Evolutionary conservation across 2,797 vertebrate species (phyloP).

Genomic region (Chaetodon trifasciatus): DNA sequence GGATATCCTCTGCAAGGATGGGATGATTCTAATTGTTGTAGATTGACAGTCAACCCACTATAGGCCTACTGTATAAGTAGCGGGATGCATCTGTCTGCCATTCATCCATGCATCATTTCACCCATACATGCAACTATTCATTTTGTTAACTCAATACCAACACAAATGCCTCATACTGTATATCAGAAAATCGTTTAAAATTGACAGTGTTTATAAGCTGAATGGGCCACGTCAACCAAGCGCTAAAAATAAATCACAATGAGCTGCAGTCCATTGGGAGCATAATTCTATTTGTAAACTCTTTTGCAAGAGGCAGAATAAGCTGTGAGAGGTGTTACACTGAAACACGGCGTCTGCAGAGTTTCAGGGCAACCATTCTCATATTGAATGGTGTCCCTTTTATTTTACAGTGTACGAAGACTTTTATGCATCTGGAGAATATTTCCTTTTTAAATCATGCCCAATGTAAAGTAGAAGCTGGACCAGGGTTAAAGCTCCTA

Average conservation of each 20-base stretch:
- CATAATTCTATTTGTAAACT: constrained; percentile 48
- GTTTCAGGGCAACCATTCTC: neutral
- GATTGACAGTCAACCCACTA: constrained; percentile 15
- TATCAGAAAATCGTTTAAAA: constrained; percentile 44
- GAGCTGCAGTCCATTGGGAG: constrained; percentile 14
- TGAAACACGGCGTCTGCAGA: constrained; percentile 14
- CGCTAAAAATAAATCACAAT: constrained; percentile 60
- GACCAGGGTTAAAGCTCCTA: neutral
- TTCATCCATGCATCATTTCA: neutral
- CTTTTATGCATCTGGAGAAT: constrained; percentile 1
- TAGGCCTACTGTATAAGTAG: neutral
- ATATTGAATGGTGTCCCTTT: neutral
- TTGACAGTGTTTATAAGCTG: constrained; percentile 25
- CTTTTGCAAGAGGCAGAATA: constrained; percentile 46
- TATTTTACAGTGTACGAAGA: neutral
- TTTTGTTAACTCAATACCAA: constrained; percentile 10
- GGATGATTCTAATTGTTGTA: constrained; percentile 17
- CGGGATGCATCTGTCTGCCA: constrained; percentile 8
- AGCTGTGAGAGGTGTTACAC: constrained; percentile 13
- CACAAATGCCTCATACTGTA: neutral
- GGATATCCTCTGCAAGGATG: constrained; percentile 36
- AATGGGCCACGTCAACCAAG: constrained; percentile 30
- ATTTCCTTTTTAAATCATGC: neutral
- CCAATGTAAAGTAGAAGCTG: neutral
- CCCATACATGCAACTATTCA: constrained; percentile 8